Evolutionary conservation across 2,113 vertebrate species (phyloP), one percentile per base, ranked within the genome.

Genomic region (Nettapus auritus): DNA sequence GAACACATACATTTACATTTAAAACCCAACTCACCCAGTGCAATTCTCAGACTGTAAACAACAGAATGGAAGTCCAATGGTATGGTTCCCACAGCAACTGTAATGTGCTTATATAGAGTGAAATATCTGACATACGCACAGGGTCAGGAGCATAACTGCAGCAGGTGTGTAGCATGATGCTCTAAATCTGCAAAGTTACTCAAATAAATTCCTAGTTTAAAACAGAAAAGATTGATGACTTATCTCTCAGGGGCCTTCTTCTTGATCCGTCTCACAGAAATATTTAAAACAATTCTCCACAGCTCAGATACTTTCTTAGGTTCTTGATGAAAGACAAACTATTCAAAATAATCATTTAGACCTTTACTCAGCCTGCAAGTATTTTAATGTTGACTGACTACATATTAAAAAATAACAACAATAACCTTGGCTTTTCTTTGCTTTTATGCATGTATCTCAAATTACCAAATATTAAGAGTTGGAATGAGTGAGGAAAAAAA

Each of bases 191-290:
- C 55, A 60, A 79, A 93, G 25, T 86, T 90, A 83, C 52, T 70
- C 56, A 59, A 38, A 89, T 44, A 81, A 89, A 91, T 44, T 91
- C 36, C 16, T 85, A 73, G 86, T 53, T 69, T 87, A 89, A 95
- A 93, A 56, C 66, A 64, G 66, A 86, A 34, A 53, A 71, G 62
- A 70, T 0, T 46, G 57, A 79, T 19, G 13, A 82, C 17, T 66
- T 86, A 67, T 74, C 66, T 92, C 57, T 73, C 44, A 34, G 42
- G 19, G 38, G 9, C 33, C 33, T 9, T 59, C 23, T 63, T 82
- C 59, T 70, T 81, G 29, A 76, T 70, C 36, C 53, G 84, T 36
- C 17, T 55, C 31, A 77, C 17, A 76, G 76, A 14, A 48, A 67
- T 2, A 33, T 42, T 74, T 70, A 77, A 22, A 94, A 55, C 34